These are phyloP conservation scores for Aphidoletes aphidimyza DNA, from an alignment of 2,888 invertebrate species.

Conservation along the genomic window DNA sequence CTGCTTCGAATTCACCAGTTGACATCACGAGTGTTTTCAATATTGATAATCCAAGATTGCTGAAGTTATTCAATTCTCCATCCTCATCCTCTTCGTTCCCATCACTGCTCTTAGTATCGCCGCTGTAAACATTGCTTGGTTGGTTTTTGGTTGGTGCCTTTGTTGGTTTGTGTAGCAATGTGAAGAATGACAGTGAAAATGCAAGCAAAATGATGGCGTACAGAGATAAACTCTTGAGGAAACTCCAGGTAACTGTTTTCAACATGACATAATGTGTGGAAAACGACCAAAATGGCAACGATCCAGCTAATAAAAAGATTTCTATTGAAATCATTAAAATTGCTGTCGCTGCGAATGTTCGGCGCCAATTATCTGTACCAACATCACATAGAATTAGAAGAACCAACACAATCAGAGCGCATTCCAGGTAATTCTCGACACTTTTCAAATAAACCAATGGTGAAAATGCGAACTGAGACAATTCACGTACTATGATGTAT, in stretches of 20 bases:
- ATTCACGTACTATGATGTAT: conserved; percentile 74
- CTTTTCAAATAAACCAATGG: conserved; percentile 75
- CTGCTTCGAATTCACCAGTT: conserved; percentile 86
- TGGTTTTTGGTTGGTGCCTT: not conserved
- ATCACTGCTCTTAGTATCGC: conserved; percentile 59
- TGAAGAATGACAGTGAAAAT: conserved; percentile 83
- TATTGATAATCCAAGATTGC: conserved; percentile 76
- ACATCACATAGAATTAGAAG: conserved; percentile 71
- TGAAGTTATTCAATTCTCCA: conserved; percentile 74
- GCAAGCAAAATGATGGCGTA: conserved; percentile 85
- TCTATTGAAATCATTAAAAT: conserved; percentile 82
- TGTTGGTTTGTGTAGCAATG: conserved; percentile 71
- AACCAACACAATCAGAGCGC: conserved; percentile 74
- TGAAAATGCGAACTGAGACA: conserved; percentile 77
- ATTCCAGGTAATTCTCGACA: conserved; percentile 80
- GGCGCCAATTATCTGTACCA: conserved; percentile 69
- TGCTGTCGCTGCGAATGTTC: conserved; percentile 77
- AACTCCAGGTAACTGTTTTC: conserved; percentile 81
- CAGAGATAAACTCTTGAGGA: conserved; percentile 81
- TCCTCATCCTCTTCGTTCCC: conserved; percentile 63
- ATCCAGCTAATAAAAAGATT: conserved; percentile 80
- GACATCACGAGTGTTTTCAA: conserved; percentile 89
- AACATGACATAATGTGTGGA: conserved; percentile 88
- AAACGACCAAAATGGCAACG: conserved; percentile 74
- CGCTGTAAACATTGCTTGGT: not conserved